These are phyloP conservation scores for Eidolon helvum DNA, from an alignment of 2,113 vertebrate species.

Conservation along the genomic window DNA sequence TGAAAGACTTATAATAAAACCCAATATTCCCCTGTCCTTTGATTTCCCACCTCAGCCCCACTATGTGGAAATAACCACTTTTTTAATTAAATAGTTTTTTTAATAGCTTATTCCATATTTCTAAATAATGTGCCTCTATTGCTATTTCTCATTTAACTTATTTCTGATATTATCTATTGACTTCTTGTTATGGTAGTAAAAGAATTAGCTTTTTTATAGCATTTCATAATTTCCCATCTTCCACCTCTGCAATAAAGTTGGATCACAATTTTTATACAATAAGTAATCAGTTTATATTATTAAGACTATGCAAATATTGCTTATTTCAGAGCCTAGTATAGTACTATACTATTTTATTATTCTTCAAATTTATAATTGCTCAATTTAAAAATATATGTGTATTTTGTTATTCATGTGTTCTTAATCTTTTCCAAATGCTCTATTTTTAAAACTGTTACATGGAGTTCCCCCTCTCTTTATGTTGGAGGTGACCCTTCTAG, in stretches of 20 bases:
- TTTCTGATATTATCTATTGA: neutral
- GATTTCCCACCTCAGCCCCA: neutral
- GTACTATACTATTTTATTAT: neutral
- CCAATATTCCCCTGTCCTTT: neutral
- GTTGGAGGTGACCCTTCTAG: neutral
- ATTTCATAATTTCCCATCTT: neutral
- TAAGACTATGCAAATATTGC: neutral
- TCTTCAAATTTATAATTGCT: neutral
- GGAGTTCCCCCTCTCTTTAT: neutral
- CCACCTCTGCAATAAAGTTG: neutral
- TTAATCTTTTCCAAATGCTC: neutral
- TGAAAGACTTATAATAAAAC: neutral
- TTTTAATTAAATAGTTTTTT: conserved; percentile 14
- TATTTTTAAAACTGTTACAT: neutral
- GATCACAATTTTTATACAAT: neutral
- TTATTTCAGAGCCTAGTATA: neutral
- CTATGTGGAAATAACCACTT: neutral
- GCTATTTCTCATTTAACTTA: neutral
- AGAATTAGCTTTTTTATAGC: neutral
- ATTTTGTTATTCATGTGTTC: neutral
- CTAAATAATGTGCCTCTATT: neutral
- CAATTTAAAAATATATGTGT: neutral
- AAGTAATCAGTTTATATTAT: neutral
- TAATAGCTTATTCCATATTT: conserved; percentile 13
- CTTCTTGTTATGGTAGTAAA: neutral